Percentiles rank a stretch among this genome's conserved stretches.
phyloP scores from a whole-genome alignment of 1,140 invertebrate genomes.

The Dreissena polymorpha region DNA sequence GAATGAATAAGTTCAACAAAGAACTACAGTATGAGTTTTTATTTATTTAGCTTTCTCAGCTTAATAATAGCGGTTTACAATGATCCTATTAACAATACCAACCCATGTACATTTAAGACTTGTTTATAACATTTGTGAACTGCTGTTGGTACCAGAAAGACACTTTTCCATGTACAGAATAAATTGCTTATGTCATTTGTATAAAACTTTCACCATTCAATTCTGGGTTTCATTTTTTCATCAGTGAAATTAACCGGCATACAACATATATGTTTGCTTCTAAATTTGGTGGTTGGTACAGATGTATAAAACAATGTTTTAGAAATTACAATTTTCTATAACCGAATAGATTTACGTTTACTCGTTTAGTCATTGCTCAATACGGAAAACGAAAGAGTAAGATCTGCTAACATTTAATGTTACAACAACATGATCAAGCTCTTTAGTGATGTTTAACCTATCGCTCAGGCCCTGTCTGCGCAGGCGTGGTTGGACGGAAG shows the following conservation, averaged over 20 bases:
- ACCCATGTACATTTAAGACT: too few relatives aligned
- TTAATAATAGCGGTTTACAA: too few relatives aligned
- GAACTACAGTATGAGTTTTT: too few relatives aligned
- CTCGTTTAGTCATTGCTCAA: background rate
- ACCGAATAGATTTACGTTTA: too few relatives aligned
- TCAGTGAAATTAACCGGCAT: background rate
- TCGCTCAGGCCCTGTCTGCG: constrained; percentile 14
- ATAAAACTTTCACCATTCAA: background rate
- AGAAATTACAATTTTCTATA: background rate
- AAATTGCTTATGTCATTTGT: too few relatives aligned
- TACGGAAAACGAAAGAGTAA: background rate
- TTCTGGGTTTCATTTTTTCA: too few relatives aligned
- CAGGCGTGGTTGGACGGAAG: constrained; percentile 27
- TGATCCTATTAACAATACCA: too few relatives aligned
- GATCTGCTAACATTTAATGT: background rate
- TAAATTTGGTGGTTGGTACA: background rate
- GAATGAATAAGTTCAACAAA: background rate
- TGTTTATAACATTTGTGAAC: too few relatives aligned
- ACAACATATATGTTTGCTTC: background rate
- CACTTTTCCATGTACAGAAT: too few relatives aligned
- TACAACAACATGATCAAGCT: too few relatives aligned
- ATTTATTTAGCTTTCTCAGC: too few relatives aligned
- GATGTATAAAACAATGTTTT: background rate
- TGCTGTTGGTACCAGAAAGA: too few relatives aligned
- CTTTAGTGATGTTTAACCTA: background rate